These are phyloP conservation scores for Myotis findleyi DNA, from an alignment of 2,797 vertebrate genomes.

Conservation along the genomic window DNA sequence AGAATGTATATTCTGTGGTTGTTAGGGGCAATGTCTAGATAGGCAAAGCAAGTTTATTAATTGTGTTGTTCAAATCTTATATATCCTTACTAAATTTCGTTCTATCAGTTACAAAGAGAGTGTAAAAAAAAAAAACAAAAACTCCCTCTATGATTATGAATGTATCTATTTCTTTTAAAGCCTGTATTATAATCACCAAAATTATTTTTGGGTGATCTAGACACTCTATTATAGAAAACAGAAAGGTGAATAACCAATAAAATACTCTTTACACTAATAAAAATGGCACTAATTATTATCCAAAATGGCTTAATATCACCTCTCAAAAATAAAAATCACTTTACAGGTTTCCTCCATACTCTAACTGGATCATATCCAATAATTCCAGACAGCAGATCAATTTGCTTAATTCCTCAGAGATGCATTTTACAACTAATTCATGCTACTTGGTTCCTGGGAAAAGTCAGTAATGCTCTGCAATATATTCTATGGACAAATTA, in stretches of 20 bases:
- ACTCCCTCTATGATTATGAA: background rate
- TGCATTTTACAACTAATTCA: conserved; percentile 31
- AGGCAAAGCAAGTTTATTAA: background rate
- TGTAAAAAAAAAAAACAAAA: background rate
- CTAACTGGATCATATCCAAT: conserved; percentile 19
- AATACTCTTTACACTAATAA: background rate
- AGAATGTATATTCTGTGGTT: background rate
- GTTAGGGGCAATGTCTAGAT: background rate
- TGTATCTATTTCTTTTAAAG: background rate
- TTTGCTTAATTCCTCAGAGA: conserved; percentile 46
- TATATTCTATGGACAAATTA: background rate
- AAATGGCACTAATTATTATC: conserved; percentile 31
- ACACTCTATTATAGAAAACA: background rate
- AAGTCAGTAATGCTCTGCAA: background rate
- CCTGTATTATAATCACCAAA: background rate
- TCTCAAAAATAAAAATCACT: conserved; percentile 50
- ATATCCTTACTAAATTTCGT: conserved; percentile 5
- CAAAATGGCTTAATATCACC: background rate
- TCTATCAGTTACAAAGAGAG: background rate
- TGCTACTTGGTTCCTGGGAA: background rate
- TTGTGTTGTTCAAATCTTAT: background rate
- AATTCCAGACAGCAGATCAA: conserved; percentile 12
- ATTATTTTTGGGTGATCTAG: background rate
- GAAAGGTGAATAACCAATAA: background rate
- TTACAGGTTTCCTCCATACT: conserved; percentile 14